phyloP scores from a whole-genome alignment of 2,797 vertebrate genomes.

The Artibeus jamaicensis region DNA sequence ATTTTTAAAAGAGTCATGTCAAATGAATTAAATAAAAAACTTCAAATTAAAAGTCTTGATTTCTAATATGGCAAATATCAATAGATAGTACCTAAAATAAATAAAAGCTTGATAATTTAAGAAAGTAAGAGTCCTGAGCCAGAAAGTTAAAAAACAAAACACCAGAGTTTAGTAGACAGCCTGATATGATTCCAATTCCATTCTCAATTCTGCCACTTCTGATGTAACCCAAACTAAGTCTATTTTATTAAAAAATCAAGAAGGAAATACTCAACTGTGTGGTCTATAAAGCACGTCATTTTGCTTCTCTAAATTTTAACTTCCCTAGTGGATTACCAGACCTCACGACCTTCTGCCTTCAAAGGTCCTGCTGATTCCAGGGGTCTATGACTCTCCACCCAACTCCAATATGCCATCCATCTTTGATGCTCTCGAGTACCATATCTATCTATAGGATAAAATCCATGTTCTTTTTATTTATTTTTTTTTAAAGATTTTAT shows the following conservation, averaged over 20 bases:
- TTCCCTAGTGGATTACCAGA: background rate
- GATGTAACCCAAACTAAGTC: background rate
- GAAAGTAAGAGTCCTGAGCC: background rate
- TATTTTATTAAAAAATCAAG: background rate
- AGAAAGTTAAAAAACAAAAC: background rate
- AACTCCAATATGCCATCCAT: background rate
- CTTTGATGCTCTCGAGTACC: background rate
- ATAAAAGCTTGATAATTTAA: background rate
- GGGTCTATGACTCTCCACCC: background rate
- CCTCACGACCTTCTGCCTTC: background rate
- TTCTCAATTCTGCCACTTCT: background rate
- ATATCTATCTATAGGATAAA: background rate
- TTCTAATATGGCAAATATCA: background rate
- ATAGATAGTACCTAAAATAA: background rate
- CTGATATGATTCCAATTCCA: background rate
- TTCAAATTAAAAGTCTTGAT: background rate
- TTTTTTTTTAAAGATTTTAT: no score
- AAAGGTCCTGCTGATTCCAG: background rate
- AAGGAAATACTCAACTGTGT: background rate
- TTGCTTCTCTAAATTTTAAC: constrained; percentile 14
- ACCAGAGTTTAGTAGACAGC: background rate
- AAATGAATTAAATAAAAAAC: background rate
- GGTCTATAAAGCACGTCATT: background rate
- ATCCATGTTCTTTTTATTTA: no score
- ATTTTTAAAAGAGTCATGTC: background rate